These are phyloP conservation scores for Paralichthys olivaceus DNA, from an alignment of 2,113 vertebrate species.

Conservation along the genomic window DNA sequence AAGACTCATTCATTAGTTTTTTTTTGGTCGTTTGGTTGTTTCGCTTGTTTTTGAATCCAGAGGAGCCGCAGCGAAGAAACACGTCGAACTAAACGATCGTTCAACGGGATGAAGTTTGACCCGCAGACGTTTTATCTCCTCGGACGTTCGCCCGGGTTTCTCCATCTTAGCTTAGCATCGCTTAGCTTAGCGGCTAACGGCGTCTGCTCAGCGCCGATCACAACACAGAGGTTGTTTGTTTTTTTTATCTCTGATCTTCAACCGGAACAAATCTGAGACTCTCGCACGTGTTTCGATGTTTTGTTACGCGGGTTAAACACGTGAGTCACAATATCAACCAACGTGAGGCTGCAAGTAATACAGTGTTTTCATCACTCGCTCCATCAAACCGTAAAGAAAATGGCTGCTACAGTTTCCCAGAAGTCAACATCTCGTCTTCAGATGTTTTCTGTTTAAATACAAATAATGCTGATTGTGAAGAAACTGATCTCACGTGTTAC, in stretches of 20 bases:
- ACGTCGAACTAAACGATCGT: background rate
- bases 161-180: background rate
- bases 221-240: no score
- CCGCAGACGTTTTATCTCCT: background rate
- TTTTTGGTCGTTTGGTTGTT: background rate
- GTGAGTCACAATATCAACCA: no score
- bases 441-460: no score
- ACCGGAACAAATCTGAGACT: no score
- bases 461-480: no score
- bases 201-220: background rate
- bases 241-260: no score
- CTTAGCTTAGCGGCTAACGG: background rate
- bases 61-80: no score
- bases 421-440: background rate
- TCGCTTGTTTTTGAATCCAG: background rate
- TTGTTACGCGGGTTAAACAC: no score
- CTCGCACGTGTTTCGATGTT: no score
- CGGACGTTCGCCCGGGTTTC: background rate
- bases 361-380: background rate
- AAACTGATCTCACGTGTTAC: no score
- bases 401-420: background rate
- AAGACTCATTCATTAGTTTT: conserved; percentile 43
- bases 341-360: no score
- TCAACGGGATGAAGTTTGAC: fast-evolving
- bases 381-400: background rate